Evolutionary conservation across 2,113 vertebrate species (phyloP).

Genomic region (Hemibagrus wyckioides): DNA sequence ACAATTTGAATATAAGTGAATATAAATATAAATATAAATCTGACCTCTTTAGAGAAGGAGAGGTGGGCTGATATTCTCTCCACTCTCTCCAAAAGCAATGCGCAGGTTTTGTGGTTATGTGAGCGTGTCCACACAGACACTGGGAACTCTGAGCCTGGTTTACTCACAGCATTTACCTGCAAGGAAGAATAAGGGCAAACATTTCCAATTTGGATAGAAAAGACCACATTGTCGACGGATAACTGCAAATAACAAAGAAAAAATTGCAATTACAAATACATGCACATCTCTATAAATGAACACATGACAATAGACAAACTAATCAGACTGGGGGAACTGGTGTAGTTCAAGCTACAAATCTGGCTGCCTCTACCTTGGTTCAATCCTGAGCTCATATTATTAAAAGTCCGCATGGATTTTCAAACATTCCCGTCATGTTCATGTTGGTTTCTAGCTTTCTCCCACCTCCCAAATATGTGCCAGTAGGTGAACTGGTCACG

Average conservation of each 20-base stretch:
- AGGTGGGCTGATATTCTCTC: constrained; percentile 82
- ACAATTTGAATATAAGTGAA: too few species aligned
- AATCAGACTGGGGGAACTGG: background rate
- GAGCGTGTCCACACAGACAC: constrained; percentile 77
- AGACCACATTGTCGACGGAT: background rate
- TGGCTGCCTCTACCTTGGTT: background rate
- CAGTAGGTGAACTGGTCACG: background rate
- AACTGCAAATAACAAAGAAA: background rate
- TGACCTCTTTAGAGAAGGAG: constrained; percentile 79
- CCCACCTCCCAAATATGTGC: background rate
- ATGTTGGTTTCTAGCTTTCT: background rate
- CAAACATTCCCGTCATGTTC: background rate
- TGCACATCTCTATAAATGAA: background rate
- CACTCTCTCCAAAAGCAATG: constrained; percentile 84
- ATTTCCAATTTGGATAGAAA: background rate
- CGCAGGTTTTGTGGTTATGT: constrained; percentile 63
- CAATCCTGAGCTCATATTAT: background rate
- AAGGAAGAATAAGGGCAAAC: background rate
- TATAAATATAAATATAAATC: constrained; percentile 54
- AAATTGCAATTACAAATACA: background rate
- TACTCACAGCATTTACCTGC: constrained; percentile 79
- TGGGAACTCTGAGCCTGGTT: constrained; percentile 72
- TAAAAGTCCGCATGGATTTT: background rate
- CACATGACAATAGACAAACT: background rate
- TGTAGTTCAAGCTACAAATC: background rate